Evolutionary conservation across 2,797 vertebrate species (phyloP), one percentile per base, ranked within the genome.

Genomic region (Hippoglossus hippoglossus): DNA sequence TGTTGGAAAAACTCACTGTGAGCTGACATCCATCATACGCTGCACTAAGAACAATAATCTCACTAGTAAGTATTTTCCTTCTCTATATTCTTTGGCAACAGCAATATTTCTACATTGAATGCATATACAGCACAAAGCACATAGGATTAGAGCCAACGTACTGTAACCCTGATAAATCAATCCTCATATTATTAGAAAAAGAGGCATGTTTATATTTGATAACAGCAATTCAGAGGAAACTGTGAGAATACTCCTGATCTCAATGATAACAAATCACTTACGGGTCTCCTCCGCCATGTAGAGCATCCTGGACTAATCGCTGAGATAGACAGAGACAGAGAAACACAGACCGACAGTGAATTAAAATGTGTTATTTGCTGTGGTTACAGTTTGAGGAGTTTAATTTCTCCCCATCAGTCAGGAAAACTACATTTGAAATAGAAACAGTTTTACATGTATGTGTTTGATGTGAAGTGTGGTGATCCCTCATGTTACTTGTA

Each of bases 271-370:
- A 73, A 65, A 46, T 56, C 6, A 94, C 94, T 94, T 91, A 95
- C 94, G 91, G 93, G 26, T 95, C 93, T 90, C 94, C 93, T 67
- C 92, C 85, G 24, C 92, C 91, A 0, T 93, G 93, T 21, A 91
- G 91, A 0, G 91, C 89, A 71, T 95, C 94, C 71, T 94, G 94
- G 49, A 92, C 90, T 71, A 93, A 87, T 60, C 93, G 89, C 94
- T 94, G 78, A 64, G 18, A 0, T 5, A 46, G 21, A 81, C 12
- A 83, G 68, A 52, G 6, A 51, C 9, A 61, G 10, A 76, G 6
- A 81, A 2, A 87, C 16, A 73, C 36, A 54, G 4, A 21, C 1
- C 54, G 9, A 63, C 11, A 63, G n/a, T 61, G 31, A 68, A 69
- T 71, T 7, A 55, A 75, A 67, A 72, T 46, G 18, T 58, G 46